phyloP scores from a whole-genome alignment of 30 jellyfish, hydroid and myxozoan species.

The Turritopsis dohrnii region DNA sequence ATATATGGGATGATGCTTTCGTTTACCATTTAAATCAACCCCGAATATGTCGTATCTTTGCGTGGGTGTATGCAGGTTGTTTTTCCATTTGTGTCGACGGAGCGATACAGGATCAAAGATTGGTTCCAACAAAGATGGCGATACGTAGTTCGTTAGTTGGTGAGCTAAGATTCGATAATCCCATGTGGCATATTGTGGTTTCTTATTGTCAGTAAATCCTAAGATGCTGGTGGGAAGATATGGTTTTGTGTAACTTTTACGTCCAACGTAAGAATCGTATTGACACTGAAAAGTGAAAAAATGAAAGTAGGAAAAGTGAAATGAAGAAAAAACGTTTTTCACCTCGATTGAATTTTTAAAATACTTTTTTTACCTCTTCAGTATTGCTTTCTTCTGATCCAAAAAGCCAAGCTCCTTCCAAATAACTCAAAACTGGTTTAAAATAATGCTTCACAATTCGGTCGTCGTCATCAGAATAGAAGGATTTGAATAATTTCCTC shows the following conservation, averaged over 20 bases:
- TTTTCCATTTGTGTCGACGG: not conserved
- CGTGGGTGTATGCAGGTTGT: not conserved
- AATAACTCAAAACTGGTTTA: not conserved
- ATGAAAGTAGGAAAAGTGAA: not conserved
- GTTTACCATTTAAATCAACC: not conserved
- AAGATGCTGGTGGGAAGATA: not conserved
- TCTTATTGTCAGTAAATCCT: not conserved
- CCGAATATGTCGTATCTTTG: not conserved
- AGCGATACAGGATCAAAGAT: constrained; percentile 16
- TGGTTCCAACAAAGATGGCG: not conserved
- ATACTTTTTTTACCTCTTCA: not conserved
- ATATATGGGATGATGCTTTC: not conserved
- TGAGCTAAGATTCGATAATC: not conserved
- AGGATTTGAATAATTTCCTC: constrained; percentile 2
- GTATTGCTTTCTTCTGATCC: not conserved
- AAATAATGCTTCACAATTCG: not conserved
- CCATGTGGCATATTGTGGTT: not conserved
- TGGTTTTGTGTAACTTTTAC: not conserved
- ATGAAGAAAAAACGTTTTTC: not conserved
- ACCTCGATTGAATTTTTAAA: not conserved
- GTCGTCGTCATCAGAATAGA: not conserved
- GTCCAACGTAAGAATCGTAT: not conserved
- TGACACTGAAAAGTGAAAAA: not conserved
- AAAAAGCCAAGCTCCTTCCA: constrained; percentile 7
- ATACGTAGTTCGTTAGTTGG: not conserved